Evolutionary conservation across 2,797 vertebrate species (phyloP), one percentile per base, ranked within the genome.

Genomic region (Pyrrhura leucotis): DNA sequence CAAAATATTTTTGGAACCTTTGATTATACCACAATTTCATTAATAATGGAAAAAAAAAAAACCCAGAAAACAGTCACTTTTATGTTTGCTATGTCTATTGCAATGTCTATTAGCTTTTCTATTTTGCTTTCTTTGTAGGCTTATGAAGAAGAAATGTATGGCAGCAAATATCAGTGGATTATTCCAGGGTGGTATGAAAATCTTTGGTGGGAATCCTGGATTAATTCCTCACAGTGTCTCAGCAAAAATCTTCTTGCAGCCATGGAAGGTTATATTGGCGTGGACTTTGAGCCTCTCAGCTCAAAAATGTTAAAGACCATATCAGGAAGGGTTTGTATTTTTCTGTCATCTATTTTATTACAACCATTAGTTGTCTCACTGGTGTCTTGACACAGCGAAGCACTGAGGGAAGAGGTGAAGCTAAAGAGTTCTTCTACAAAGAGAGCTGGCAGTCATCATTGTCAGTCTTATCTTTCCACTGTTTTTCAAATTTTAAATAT

Each of bases 121-220:
- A 8, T 28, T 95, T 78, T 86, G 80, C 29, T 82, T 84, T 88
- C 42, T 76, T 96, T 96, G 14, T 93, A 99, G 99, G 99, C 99
- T 3, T 99, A 98, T 87, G 98, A 99, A 93, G 98, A 99, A 96
- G 99, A 99, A 95, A 99, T 99, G 99, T 99, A 98, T 47, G 99
- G 99, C 68, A 99, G 98, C 97, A 99, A 99, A 90, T 99, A 99
- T 96, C 99, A 99, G 93, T 99, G 99, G 99, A 99, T 99, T 96
- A 99, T 99, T 96, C 99, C 99, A 9, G 99, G 99, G 67, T 99
- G 99, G 99, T 99, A 99, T 94, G 99, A 99, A 98, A 98, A 98
- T 15, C 98, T 98, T 95, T 99, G 99, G 99, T 99, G 99, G 99
- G 99, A 99, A 88, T 99, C 98, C 98, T 99, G 75, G 97, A 96